These are phyloP conservation scores for Hippocampus zosterae DNA, from an alignment of 2,113 vertebrate genomes.

Conservation along the genomic window DNA sequence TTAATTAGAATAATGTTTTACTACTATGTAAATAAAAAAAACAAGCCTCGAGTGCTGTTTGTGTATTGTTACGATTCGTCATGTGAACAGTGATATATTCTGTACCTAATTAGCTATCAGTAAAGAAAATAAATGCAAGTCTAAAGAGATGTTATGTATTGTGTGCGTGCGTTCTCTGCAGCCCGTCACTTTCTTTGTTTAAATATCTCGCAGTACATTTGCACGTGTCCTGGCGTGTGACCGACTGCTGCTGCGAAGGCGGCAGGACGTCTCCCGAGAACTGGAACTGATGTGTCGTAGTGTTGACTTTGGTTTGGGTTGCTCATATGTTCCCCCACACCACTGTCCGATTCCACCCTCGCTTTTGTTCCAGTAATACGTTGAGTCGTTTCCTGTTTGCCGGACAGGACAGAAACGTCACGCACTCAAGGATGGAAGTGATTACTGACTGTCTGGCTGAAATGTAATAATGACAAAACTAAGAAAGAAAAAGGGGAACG, in stretches of 20 bases:
- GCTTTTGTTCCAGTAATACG: conserved; percentile 28
- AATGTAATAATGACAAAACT: not conserved
- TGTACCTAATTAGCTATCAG: not conserved
- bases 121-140: not conserved
- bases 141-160: too few relatives aligned
- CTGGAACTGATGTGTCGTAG: not conserved
- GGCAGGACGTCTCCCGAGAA: conserved; percentile 16
- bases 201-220: conserved; percentile 64
- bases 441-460: not conserved
- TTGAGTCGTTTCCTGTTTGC: conserved; percentile 25
- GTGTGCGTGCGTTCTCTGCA: conserved; percentile 25
- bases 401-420: conserved; percentile 14
- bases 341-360: conserved; percentile 9
- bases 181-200: conserved; percentile 64
- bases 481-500: not conserved
- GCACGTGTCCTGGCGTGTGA: conserved; percentile 75
- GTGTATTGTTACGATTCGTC: conserved; percentile 26
- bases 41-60: not conserved
- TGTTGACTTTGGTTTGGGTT: conserved; percentile 2
- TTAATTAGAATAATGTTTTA: not conserved
- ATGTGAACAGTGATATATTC: conserved; percentile 14
- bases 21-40: not conserved
- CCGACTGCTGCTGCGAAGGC: conserved; percentile 34
- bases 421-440: conserved; percentile 17
- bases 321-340: not conserved